Evolutionary conservation across 2,113 vertebrate species (phyloP), one percentile per base, ranked within the genome.

Genomic region (Eulacestoma nigropectus): DNA sequence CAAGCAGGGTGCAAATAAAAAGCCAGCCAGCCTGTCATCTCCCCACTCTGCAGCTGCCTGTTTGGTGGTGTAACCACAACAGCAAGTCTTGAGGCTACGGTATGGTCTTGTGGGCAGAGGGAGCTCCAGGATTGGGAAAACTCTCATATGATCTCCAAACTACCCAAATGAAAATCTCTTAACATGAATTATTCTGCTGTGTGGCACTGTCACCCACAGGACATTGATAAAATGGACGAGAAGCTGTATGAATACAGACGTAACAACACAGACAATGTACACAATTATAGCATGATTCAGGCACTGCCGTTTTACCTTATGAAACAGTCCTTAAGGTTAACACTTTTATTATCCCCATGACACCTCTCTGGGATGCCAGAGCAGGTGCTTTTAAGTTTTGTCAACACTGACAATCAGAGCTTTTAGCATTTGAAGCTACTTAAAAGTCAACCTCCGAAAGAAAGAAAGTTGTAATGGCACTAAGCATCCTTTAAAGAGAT

Each of bases 241-340:
- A 90, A 89, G 72, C 37, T 76, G 27, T 67, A 76, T 62, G 81
- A 68, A 35, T 88, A 86, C 6, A 95, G 72, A 90, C 64, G 32
- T 26, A 96, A 85, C 10, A 55, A 97, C 84, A 92, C 30, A 84
- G 84, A 97, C 76, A 67, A 77, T 7, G 7, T 59, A 89, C 55
- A 81, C 55, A 92, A 82, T 62, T 70, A 84, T 67, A 92, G 67
- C 89, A 73, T 84, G 74, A 18, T 89, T 88, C 93, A 96, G 96
- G 96, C 96, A 97, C 95, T 95, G 84, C 91, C 94, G 86, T 94
- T 95, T 93, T 77, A 92, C 86, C 94, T 95, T 75, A 85, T 30
- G 39, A 96, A 94, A 93, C 76, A 89, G 79, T 90, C 25, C 33
- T 84, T 83, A 86, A 95, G 85, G 55, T 93, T 95, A 96, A 93